Evolutionary conservation across 2,113 vertebrate species (phyloP).

Genomic region (Fukomys damarensis): DNA sequence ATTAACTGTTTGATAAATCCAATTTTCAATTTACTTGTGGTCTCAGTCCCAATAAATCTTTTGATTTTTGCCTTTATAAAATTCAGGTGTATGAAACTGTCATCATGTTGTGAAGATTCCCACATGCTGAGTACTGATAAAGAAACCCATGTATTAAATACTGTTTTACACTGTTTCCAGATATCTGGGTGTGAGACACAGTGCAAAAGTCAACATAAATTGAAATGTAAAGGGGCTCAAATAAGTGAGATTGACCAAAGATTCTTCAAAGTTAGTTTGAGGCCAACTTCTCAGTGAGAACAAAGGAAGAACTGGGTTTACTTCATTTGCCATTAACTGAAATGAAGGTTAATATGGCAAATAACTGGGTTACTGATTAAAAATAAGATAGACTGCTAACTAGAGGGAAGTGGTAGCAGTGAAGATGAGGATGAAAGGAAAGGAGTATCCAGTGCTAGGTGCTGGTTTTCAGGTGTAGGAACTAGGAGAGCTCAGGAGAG

Average conservation of each 20-base stretch:
- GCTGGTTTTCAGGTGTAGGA: not conserved
- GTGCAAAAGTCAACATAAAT: not conserved
- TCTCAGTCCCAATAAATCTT: not conserved
- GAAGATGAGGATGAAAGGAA: not conserved
- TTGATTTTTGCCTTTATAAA: not conserved
- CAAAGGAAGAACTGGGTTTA: not conserved
- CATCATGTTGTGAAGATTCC: not conserved
- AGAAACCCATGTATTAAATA: not conserved
- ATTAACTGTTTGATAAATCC: not conserved
- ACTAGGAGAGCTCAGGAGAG: not conserved
- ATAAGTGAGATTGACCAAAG: not conserved
- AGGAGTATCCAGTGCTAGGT: not conserved
- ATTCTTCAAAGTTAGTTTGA: not conserved
- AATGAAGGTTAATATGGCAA: not conserved
- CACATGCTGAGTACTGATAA: not conserved
- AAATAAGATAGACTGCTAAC: constrained; percentile 33
- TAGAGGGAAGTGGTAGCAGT: not conserved
- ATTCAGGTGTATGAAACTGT: not conserved
- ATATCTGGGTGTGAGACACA: not conserved
- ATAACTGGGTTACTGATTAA: not conserved
- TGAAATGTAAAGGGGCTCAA: not conserved
- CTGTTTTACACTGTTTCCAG: not conserved
- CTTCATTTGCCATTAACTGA: constrained; percentile 16
- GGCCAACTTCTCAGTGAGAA: not conserved
- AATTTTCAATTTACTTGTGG: not conserved